phyloP scores from a whole-genome alignment of 2,888 invertebrate species.

The Caenorhabditis sp. region DNA sequence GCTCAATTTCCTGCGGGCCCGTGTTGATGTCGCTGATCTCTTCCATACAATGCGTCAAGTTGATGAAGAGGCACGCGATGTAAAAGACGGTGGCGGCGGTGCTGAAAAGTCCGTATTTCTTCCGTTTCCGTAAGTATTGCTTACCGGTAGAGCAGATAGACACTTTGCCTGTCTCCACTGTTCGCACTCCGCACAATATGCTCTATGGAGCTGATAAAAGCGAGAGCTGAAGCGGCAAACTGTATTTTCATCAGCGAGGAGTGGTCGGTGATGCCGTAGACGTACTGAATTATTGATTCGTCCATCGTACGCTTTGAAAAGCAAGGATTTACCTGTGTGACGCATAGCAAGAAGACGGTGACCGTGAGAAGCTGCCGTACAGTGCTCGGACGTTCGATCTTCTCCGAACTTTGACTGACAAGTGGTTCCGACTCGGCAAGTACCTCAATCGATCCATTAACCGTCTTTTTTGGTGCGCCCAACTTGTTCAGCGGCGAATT shows the following conservation, averaged over 20 bases:
- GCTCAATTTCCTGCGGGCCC: too few species aligned
- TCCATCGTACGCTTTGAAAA: too few species aligned
- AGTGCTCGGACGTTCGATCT: not conserved
- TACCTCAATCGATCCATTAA: not conserved
- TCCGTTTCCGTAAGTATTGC: not conserved
- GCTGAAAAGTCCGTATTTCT: constrained; percentile 12
- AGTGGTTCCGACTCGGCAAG: not conserved
- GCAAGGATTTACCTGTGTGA: not conserved
- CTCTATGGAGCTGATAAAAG: constrained; percentile 18
- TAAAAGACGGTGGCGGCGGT: constrained; percentile 31
- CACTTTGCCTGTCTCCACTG: not conserved
- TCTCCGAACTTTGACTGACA: not conserved
- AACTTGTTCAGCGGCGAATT: not conserved
- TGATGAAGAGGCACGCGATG: constrained; percentile 48
- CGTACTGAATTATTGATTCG: constrained; percentile 25
- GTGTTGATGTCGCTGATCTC: constrained; percentile 32
- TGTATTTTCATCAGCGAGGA: constrained; percentile 42
- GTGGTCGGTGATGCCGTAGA: constrained; percentile 15
- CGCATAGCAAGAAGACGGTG: not conserved
- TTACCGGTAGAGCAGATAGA: constrained; percentile 27
- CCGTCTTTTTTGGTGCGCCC: not conserved
- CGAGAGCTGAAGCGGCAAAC: constrained; percentile 22
- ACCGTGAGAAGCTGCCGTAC: not conserved
- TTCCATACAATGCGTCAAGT: constrained; percentile 48
- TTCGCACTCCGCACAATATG: not conserved